Conservation (phyloP, 2,888 invertebrate species). For the Boloria selene region DNA sequence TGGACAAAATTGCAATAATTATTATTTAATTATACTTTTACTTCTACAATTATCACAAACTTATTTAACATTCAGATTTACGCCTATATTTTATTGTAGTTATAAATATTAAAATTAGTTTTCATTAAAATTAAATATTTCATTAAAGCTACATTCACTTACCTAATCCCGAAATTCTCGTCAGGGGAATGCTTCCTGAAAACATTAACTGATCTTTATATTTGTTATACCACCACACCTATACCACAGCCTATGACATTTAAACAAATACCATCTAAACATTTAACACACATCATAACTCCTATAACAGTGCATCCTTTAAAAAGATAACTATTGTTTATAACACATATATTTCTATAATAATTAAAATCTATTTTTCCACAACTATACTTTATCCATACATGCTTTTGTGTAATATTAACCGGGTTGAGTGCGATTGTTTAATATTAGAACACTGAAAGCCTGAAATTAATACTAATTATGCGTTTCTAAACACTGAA, state of each 20-base stretch:
- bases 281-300: conserved; percentile 9
- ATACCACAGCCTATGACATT: conserved; percentile 5
- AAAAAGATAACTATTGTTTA: not conserved
- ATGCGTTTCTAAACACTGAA: conserved; percentile 38
- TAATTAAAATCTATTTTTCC: not conserved
- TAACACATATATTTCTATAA: not conserved
- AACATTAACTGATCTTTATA: conserved; percentile 40
- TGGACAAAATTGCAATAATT: too few relatives aligned
- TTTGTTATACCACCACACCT: conserved; percentile 15
- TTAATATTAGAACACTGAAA: not conserved
- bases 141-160: conserved; percentile 33
- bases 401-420: conserved; percentile 10
- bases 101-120: too few relatives aligned
- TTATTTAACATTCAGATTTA: too few relatives aligned
- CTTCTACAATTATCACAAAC: too few relatives aligned
- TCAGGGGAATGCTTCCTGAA: conserved; percentile 81
- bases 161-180: conserved; percentile 83
- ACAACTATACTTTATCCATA: not conserved
- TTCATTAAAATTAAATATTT: not conserved
- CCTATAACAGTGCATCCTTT: not conserved
- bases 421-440: not conserved
- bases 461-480: conserved; percentile 20
- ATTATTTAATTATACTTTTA: too few relatives aligned
- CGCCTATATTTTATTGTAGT: too few relatives aligned
- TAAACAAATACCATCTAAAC: not conserved